These are phyloP conservation scores for Autographa gamma DNA, from an alignment of 2,888 invertebrate species.

Conservation along the genomic window DNA sequence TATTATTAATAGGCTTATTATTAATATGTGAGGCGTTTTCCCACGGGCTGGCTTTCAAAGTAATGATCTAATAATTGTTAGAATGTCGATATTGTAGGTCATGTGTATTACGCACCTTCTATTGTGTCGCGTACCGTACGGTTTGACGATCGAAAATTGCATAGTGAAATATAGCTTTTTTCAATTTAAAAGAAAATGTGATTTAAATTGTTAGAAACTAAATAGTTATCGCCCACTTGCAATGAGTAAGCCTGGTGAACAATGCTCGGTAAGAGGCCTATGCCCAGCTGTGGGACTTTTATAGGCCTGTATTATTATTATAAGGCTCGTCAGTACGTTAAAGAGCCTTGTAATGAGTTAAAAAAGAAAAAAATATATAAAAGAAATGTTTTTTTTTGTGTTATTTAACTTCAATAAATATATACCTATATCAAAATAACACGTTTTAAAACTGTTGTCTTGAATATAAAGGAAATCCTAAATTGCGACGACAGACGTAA, in stretches of 20 bases:
- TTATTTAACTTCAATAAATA: no score
- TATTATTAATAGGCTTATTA: conserved; percentile 56
- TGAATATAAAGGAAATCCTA: conserved; percentile 45
- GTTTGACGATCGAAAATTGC: not conserved
- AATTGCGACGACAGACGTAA: conserved; percentile 25
- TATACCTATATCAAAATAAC: not conserved
- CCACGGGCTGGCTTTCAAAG: conserved; percentile 40
- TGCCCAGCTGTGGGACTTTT: no score
- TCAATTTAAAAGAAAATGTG: no score
- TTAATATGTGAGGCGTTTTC: conserved; percentile 57
- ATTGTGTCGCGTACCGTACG: not conserved
- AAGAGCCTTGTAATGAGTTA: no score
- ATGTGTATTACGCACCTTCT: not conserved
- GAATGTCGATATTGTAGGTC: conserved; percentile 10
- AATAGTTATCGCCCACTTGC: no score
- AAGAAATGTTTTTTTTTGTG: no score
- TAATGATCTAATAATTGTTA: conserved; percentile 40
- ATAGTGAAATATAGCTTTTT: not conserved
- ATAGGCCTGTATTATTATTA: no score
- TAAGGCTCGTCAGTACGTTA: no score
- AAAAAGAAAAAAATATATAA: no score
- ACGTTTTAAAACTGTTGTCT: conserved; percentile 11
- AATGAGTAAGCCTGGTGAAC: no score
- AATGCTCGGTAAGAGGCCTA: no score
- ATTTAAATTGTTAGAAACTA: no score